Conservation (phyloP, 2,888 invertebrate genomes). For the Calliopum simillimum region DNA sequence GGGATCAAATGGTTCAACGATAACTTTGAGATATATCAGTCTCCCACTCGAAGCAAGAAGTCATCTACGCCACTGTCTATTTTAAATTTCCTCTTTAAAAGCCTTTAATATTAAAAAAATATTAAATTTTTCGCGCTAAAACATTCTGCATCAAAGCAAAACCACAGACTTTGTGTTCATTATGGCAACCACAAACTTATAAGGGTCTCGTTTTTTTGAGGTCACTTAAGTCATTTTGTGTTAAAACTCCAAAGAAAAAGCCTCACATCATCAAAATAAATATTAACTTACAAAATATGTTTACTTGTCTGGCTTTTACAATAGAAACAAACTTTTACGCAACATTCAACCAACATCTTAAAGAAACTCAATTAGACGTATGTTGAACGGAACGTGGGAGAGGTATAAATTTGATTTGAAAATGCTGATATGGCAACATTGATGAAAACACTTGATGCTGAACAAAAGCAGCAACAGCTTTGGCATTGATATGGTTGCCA, state of each 20-base stretch:
- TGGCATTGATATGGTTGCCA: conserved; percentile 13
- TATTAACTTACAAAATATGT: conserved; percentile 10
- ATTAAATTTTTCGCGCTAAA: not conserved
- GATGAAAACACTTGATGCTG: conserved; percentile 10
- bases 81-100: not conserved
- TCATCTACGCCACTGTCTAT: too few species aligned
- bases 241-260: not conserved
- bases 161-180: not conserved
- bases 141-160: not conserved
- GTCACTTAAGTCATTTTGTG: not conserved
- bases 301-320: conserved; percentile 3
- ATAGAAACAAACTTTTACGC: not conserved
- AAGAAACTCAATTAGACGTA: conserved; percentile 25
- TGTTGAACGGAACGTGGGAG: not conserved
- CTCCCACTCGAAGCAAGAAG: too few species aligned
- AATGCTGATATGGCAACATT: conserved; percentile 31
- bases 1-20: too few species aligned
- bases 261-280: not conserved
- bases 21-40: too few species aligned
- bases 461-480: not conserved
- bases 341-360: not conserved
- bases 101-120: not conserved
- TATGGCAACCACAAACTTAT: not conserved
- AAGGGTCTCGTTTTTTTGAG: not conserved
- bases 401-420: conserved; percentile 25